phyloP scores from a whole-genome alignment of 23 tunicate genomes.

The Halocynthia roretzi region DNA sequence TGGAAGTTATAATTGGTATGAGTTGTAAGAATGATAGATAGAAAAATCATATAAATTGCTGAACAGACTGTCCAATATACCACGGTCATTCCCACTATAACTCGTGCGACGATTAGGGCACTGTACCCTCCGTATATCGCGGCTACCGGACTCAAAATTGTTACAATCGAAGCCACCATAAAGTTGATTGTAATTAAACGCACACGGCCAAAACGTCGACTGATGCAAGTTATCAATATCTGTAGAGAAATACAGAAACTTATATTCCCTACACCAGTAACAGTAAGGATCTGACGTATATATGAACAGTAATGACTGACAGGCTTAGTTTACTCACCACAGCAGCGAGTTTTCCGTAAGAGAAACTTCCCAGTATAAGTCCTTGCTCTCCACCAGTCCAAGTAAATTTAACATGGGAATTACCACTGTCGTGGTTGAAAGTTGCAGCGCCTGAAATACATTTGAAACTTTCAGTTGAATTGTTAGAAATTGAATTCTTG shows the following conservation, averaged over 20 bases:
- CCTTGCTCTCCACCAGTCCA: conserved; percentile 10
- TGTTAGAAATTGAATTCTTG: no score
- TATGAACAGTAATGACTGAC: not conserved
- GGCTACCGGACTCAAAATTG: not conserved
- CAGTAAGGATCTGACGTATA: not conserved
- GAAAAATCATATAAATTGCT: no score
- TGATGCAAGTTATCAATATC: not conserved
- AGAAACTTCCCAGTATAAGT: not conserved
- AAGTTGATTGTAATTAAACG: not conserved
- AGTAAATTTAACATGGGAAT: not conserved
- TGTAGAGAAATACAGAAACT: not conserved
- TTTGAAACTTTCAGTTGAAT: not conserved
- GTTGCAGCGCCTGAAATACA: not conserved
- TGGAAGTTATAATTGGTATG: not conserved
- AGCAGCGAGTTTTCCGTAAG: not conserved
- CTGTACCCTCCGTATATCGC: not conserved
- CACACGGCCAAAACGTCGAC: not conserved
- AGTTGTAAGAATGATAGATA: no score
- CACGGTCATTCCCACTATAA: not conserved
- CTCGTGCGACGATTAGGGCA: not conserved
- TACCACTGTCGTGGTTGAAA: not conserved
- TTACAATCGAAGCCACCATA: not conserved
- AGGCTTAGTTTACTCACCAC: not conserved
- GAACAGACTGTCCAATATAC: not conserved
- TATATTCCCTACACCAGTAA: no score